Conservation (phyloP, 2,797 vertebrate genomes). For the Siniperca undulata region DNA sequence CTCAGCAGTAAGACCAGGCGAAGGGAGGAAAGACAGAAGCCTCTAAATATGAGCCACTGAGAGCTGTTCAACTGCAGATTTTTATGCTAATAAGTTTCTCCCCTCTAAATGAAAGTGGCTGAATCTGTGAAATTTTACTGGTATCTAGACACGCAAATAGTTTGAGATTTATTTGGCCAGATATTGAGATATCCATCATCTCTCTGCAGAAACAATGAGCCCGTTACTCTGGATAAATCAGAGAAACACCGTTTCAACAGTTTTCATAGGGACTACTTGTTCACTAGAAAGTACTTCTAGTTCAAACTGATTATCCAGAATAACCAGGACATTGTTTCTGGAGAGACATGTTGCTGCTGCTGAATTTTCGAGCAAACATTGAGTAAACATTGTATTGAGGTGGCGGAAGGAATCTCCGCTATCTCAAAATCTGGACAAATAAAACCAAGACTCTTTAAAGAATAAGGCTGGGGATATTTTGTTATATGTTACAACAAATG, state of each 20-base stretch:
- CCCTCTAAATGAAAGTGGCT: not conserved
- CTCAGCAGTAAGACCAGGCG: not conserved
- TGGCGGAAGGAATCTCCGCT: not conserved
- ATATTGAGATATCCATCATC: not conserved
- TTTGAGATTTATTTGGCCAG: not conserved
- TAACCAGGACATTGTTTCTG: not conserved
- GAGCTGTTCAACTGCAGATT: constrained; percentile 8
- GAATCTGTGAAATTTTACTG: not conserved
- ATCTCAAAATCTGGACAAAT: not conserved
- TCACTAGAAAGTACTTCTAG: not conserved
- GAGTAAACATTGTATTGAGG: not conserved
- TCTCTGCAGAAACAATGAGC: not conserved
- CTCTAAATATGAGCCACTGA: not conserved
- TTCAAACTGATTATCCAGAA: not conserved
- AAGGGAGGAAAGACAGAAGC: not conserved
- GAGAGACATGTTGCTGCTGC: not conserved
- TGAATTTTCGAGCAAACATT: not conserved
- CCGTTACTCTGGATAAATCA: no score
- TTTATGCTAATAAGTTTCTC: not conserved
- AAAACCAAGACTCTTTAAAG: not conserved
- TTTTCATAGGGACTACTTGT: not conserved
- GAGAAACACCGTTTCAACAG: not conserved
- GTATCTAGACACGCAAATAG: not conserved
- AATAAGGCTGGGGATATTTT: not conserved
- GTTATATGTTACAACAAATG: not conserved